These are phyloP conservation scores for Eolophus roseicapilla DNA, from an alignment of 2,113 vertebrate species.

Conservation along the genomic window DNA sequence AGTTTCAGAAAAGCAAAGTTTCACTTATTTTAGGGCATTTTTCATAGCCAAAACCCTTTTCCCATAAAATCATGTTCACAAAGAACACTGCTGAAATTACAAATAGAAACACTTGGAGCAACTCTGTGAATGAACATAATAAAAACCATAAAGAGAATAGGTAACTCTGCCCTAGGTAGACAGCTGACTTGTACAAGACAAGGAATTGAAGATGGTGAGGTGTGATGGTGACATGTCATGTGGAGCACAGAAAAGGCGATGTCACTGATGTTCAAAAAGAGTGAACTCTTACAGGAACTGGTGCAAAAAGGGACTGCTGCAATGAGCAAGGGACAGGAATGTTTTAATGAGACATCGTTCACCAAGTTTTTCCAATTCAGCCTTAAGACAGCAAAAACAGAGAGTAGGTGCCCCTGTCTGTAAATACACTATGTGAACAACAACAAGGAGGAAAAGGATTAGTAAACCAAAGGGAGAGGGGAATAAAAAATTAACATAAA, in stretches of 20 bases:
- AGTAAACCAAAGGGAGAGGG: background rate
- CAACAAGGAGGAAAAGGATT: background rate
- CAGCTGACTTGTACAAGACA: background rate
- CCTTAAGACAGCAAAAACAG: background rate
- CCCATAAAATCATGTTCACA: background rate
- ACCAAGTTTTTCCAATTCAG: background rate
- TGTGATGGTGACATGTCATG: rapidly evolving
- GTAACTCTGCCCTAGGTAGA: background rate
- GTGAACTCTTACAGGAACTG: background rate
- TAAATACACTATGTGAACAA: background rate
- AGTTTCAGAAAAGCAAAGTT: background rate
- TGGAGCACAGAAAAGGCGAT: background rate
- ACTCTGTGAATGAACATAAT: background rate
- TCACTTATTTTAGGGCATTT: background rate
- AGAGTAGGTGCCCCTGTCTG: background rate
- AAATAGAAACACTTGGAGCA: background rate
- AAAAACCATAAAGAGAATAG: rapidly evolving
- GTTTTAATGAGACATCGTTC: background rate
- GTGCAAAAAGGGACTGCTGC: background rate
- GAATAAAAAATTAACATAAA: background rate
- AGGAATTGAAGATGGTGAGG: background rate
- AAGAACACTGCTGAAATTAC: background rate
- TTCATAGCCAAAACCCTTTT: background rate
- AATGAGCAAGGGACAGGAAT: background rate
- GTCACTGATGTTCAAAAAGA: background rate